Evolutionary conservation across 2,797 vertebrate species (phyloP), one percentile per base, ranked within the genome.

Genomic region (Mus spretus): DNA sequence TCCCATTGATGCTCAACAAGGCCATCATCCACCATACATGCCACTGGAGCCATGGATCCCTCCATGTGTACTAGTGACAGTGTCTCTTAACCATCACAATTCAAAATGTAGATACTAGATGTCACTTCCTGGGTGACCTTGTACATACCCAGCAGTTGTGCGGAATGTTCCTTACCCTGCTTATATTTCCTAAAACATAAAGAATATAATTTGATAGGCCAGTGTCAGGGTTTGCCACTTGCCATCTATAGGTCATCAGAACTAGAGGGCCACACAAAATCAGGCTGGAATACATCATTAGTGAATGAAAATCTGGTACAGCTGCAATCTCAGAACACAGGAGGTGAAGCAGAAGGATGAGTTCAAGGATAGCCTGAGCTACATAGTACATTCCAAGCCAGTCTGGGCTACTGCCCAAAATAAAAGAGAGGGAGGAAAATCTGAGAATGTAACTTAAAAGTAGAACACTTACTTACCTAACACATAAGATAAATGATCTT

Each of bases 81-180:
- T 26, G 44, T n/a, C 37, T 78, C 20, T 37, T 50, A 59, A 12
- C 0, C 12, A 7, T 53, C n/a, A 15, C 9, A 0, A 5, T 40
- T 47, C 65, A 55, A 84, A 53, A 61, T 63, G 40, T 67, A 75
- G 94, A 74, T 34, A 44, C 53, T 63, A 50, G 22, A 8, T 57
- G 37, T 59, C 20, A 3, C 34, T 75, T 19, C n/a, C n/a, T 15
- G 6, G 19, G 1, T 80, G 84, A 91, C 65, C 87, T 83, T 65
- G 44, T 61, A 11, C 37, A 72, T 3, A 8, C 14, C 40, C 34
- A 37, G 59, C 19, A 24, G 14, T 55, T 6, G 0, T 31, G 6
- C 11, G 0, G 3, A 57, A 47, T 72, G 37, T 9, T 11, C 14
- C 55, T 50, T 28, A 8, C 26, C 26, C 53, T 19, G 6, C 81